Evolutionary conservation across 2,888 invertebrate species (phyloP), one percentile per base, ranked within the genome.

Genomic region (Lithosia quadra): DNA sequence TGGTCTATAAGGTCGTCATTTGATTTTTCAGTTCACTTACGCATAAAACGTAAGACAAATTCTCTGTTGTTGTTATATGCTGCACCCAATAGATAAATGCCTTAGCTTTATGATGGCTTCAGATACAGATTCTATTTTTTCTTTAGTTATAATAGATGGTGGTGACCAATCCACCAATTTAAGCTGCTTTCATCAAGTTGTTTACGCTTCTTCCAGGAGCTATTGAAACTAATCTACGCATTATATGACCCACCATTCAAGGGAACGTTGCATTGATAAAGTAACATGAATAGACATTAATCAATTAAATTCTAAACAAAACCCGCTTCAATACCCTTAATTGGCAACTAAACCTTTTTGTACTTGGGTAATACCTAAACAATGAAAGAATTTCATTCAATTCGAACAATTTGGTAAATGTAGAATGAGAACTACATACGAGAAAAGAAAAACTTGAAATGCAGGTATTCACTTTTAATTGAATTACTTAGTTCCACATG

Each of bases 331-430:
- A 76, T 68, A 63, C 43, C 39, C 33, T 55, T 63, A 69, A 70
- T 56, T 62, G n/a, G 61, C 67, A 65, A 58, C 69, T 64, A 67
- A 49, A 18, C 43, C 43, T 49, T 4, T 39, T 18, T n/a, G 28
- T 28, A 18, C 7, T 62, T 70, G n/a, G 53, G 55, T 64, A 53
- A 4, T 2, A 2, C 2, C 60, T 63, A 67, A 63, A 79, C 77
- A 67, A 71, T 66, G 70, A 80, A 85, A 86, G 79, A 87, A 88
- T 86, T 88, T 83, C 70, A 78, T 67, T 82, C 72, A 73, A 77
- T 77, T 80, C 77, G 71, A 73, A 72, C 68, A 56, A 22, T 74
- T 83, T 86, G 84, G 81, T 80, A 81, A 84, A 79, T 77, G 77
- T 49, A 68, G 76, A 76, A 79, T 79, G 76, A 74, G 75, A 84